Conservation (phyloP, 2,797 vertebrate species). For the Cyclopterus lumpus region DNA sequence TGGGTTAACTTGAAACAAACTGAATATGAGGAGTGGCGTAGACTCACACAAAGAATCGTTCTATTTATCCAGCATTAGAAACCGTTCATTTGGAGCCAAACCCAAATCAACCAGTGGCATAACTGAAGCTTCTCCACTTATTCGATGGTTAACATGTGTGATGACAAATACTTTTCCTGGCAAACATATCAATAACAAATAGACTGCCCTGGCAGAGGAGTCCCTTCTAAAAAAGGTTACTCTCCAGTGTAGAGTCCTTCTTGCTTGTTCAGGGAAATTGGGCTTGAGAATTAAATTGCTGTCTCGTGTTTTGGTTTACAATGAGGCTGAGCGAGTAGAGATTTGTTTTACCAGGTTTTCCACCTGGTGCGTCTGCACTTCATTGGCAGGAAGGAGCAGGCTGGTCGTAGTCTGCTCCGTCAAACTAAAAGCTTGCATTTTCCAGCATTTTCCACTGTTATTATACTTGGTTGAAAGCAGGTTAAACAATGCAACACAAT, state of each 20-base stretch:
- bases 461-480: background rate
- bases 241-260: background rate
- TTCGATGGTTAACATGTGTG: background rate
- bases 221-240: conserved; percentile 1
- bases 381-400: background rate
- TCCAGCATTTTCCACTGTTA: background rate
- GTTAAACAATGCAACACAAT: too few relatives aligned
- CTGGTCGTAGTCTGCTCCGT: background rate
- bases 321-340: conserved; percentile 13
- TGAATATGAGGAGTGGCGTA: background rate
- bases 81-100: conserved; percentile 7
- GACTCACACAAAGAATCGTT: conserved; percentile 8
- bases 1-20: background rate
- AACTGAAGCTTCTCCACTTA: background rate
- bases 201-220: conserved; percentile 1
- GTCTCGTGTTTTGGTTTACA: conserved; percentile 24
- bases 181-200: conserved; percentile 6
- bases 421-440: conserved; percentile 4
- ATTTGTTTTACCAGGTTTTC: conserved; percentile 38
- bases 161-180: conserved; percentile 16
- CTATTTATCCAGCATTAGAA: background rate
- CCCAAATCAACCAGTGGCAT: background rate
- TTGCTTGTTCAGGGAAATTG: conserved; percentile 24
- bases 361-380: background rate
- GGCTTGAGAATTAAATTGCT: background rate